These are phyloP conservation scores for Tinea semifulvella DNA, from an alignment of 2,888 invertebrate species.

Conservation along the genomic window DNA sequence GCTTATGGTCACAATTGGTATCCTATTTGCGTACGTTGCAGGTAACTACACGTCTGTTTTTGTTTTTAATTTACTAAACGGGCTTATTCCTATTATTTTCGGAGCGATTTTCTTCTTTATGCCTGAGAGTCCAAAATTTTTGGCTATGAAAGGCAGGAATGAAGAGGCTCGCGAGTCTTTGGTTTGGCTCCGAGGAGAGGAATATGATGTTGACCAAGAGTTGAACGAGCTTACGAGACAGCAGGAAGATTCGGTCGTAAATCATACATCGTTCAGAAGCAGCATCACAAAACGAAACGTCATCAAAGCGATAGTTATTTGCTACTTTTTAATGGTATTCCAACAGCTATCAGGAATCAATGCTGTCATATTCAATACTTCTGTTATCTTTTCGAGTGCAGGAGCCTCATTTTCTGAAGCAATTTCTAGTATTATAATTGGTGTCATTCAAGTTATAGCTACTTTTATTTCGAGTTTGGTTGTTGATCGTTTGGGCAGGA, in stretches of 20 bases:
- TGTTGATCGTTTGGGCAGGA: conserved; percentile 83
- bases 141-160: conserved; percentile 69
- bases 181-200: conserved; percentile 75
- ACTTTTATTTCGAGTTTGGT: conserved; percentile 79
- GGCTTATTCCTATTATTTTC: conserved; percentile 73
- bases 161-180: conserved; percentile 76
- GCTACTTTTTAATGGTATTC: conserved; percentile 85
- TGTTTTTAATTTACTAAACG: conserved; percentile 71
- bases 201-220: conserved; percentile 74
- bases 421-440: conserved; percentile 80
- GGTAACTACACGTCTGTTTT: conserved; percentile 69
- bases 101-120: conserved; percentile 78
- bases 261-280: conserved; percentile 61
- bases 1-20: conserved; percentile 84
- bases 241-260: conserved; percentile 58
- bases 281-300: conserved; percentile 71
- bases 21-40: conserved; percentile 77
- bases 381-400: conserved; percentile 75
- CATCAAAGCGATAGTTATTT: conserved; percentile 73
- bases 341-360: conserved; percentile 89
- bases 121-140: conserved; percentile 86
- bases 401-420: conserved; percentile 66
- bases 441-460: conserved; percentile 81
- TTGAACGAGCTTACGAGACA: conserved; percentile 67
- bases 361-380: conserved; percentile 83